Evolutionary conservation across 1,140 invertebrate genomes (phyloP).

Genomic region (Capitella teleta): DNA sequence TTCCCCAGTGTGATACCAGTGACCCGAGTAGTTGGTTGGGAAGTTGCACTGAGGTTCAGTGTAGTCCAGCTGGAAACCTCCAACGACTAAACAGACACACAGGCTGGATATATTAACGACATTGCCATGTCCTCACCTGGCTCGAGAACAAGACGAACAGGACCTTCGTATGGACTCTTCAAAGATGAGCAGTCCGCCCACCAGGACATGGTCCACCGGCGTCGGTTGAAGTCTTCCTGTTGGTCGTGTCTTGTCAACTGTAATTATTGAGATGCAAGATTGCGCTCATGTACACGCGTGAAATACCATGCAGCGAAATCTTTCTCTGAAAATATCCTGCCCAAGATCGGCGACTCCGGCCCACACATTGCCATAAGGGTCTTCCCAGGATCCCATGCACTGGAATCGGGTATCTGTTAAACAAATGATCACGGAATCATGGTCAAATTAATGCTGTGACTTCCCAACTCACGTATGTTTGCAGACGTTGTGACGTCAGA

Average conservation of each 20-base stretch:
- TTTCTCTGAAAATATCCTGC: conserved; percentile 27
- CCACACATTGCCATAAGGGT: conserved; percentile 27
- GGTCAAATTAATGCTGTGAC: no score
- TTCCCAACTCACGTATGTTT: conserved; percentile 61
- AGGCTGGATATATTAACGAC: no score
- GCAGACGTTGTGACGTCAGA: conserved; percentile 71
- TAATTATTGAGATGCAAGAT: no score
- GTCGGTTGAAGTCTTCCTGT: conserved; percentile 29
- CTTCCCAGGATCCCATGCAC: conserved; percentile 35
- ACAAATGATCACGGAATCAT: no score
- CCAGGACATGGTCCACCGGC: conserved; percentile 34
- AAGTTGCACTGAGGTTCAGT: conserved; percentile 63
- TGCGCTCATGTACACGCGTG: no score
- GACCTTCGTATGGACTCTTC: conserved; percentile 80
- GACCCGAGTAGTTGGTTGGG: conserved; percentile 82
- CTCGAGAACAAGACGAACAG: conserved; percentile 73
- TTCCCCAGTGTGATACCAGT: conserved; percentile 94
- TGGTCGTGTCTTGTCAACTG: conserved; percentile 38
- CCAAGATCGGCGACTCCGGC: conserved; percentile 51
- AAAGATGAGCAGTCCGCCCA: conserved; percentile 29
- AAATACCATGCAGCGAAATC: conserved; percentile 38
- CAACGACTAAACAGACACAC: conserved; percentile 6
- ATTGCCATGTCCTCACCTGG: no score
- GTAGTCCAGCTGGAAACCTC: conserved; percentile 6
- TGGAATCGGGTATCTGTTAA: conserved; percentile 22